These are phyloP conservation scores for Oreotragus oreotragus DNA, from an alignment of 2,113 vertebrate species.

Conservation along the genomic window DNA sequence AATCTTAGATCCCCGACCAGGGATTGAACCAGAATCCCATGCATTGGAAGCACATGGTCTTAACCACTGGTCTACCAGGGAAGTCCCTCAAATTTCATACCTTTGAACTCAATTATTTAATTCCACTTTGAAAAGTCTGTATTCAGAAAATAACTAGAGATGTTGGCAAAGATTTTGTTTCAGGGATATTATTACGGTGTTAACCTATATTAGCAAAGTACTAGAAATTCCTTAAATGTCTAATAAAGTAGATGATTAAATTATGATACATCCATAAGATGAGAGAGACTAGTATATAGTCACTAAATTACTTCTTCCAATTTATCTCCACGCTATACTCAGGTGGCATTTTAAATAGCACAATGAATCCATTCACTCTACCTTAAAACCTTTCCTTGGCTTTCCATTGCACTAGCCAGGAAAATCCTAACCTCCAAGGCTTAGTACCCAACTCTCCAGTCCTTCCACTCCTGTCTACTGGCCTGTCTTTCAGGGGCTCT, in stretches of 20 bases:
- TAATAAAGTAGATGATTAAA: neutral
- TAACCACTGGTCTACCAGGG: neutral
- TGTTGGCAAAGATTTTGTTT: neutral
- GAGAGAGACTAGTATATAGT: neutral
- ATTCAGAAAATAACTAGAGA: constrained; percentile 7
- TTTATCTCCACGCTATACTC: neutral
- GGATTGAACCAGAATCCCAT: neutral
- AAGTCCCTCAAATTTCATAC: neutral
- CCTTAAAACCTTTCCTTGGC: neutral
- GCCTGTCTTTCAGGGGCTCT: neutral
- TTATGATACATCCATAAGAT: neutral
- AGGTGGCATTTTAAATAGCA: neutral
- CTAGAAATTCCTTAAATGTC: neutral
- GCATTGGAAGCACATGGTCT: neutral
- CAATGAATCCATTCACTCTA: neutral
- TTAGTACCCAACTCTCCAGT: neutral
- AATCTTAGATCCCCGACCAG: neutral
- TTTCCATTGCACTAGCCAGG: neutral
- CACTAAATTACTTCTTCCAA: neutral
- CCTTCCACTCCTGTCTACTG: neutral
- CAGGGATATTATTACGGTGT: neutral
- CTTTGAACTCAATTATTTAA: constrained; percentile 10
- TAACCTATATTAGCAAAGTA: neutral
- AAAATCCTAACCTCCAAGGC: neutral
- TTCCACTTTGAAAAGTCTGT: neutral